Percentiles rank a stretch among this genome's conserved stretches.
Conservation (phyloP, 1,140 invertebrate genomes). For the Danaus plexippus region DNA sequence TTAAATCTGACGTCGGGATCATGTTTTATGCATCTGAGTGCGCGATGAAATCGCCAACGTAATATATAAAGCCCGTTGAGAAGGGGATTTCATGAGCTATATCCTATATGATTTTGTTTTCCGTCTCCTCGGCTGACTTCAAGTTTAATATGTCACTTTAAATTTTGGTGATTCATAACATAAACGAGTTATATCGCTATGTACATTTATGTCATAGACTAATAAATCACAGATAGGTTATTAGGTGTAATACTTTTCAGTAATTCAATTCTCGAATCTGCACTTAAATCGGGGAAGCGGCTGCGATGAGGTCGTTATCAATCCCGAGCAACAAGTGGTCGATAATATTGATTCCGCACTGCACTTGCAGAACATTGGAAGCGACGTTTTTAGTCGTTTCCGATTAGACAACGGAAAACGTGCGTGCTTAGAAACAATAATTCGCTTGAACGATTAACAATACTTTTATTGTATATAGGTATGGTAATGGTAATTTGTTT, state of each 20-base stretch:
- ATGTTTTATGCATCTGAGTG: slow-evolving; percentile 68
- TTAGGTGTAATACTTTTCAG: no score
- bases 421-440: no score
- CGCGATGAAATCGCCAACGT: slow-evolving; percentile 62
- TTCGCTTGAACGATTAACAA: no score
- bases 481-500: no score
- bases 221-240: no score
- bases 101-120: slow-evolving; percentile 50
- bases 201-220: not conserved
- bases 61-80: slow-evolving; percentile 55
- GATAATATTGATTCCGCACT: slow-evolving; percentile 59
- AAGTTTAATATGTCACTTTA: slow-evolving; percentile 1
- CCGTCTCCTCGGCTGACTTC: slow-evolving; percentile 11
- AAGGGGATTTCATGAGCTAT: slow-evolving; percentile 58
- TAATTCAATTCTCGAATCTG: slow-evolving; percentile 49
- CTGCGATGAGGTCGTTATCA: slow-evolving; percentile 61
- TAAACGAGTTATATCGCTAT: slow-evolving; percentile 1
- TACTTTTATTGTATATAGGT: no score
- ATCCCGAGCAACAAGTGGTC: slow-evolving; percentile 67
- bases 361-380: no score
- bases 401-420: no score
- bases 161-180: slow-evolving; percentile 2
- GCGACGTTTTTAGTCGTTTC: no score
- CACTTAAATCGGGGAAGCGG: slow-evolving; percentile 45
- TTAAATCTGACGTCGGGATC: slow-evolving; percentile 67